Conservation (phyloP, 2,888 invertebrate species). For the Danaus chrysippus region DNA sequence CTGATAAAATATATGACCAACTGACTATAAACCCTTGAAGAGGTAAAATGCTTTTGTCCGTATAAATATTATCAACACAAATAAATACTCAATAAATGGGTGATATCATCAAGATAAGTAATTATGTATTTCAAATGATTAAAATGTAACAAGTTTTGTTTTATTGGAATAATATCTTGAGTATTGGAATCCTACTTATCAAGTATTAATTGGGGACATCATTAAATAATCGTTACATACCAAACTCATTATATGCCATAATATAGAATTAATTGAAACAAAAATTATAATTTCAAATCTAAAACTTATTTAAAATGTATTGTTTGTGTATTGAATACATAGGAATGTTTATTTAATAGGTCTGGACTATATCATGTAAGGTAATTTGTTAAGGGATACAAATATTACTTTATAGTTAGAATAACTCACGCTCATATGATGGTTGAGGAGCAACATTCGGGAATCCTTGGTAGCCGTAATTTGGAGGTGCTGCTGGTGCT, state of each 20-base stretch:
- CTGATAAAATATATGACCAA: too few relatives aligned
- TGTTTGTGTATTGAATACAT: too few relatives aligned
- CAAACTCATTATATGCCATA: too few relatives aligned
- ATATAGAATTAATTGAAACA: too few relatives aligned
- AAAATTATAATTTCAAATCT: too few relatives aligned
- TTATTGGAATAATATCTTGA: background rate
- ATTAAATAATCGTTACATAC: too few relatives aligned
- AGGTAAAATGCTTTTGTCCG: background rate
- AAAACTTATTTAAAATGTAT: too few relatives aligned
- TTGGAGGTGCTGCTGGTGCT: conserved; percentile 36
- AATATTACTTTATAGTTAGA: background rate
- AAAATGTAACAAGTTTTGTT: background rate
- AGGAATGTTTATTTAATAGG: too few relatives aligned
- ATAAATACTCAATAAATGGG: background rate
- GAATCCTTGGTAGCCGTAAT: conserved; percentile 35
- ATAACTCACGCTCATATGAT: conserved; percentile 34
- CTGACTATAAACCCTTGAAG: background rate
- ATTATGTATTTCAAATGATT: background rate
- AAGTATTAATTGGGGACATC: too few relatives aligned
- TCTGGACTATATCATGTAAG: too few relatives aligned
- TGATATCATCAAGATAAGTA: conserved; percentile 1
- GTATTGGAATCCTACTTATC: too few relatives aligned
- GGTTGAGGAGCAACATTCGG: conserved; percentile 35
- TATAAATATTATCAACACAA: background rate
- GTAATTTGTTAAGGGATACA: too few relatives aligned